phyloP scores from a whole-genome alignment of 2,888 invertebrate genomes.

The Acleris holmiana region DNA sequence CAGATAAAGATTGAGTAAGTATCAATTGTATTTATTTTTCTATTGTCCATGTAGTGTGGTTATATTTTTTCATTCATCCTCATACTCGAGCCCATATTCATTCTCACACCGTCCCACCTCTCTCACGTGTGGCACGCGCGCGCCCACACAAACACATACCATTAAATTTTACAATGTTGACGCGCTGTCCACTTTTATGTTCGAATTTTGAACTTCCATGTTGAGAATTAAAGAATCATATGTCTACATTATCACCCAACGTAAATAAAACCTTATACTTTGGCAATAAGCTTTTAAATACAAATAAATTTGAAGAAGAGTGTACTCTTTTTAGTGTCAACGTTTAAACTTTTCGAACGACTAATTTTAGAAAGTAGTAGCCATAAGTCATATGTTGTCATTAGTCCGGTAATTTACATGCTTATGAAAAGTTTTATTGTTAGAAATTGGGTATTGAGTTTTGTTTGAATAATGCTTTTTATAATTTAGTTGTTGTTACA shows the following conservation, averaged over 20 bases:
- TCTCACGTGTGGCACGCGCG: constrained; percentile 42
- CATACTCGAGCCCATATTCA: background rate
- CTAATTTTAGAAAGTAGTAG: constrained; percentile 28
- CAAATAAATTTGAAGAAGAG: too few relatives aligned
- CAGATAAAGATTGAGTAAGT: too few relatives aligned
- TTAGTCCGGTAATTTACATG: constrained; percentile 7
- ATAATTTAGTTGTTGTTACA: too few relatives aligned
- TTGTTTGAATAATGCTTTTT: too few relatives aligned
- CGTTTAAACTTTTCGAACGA: constrained; percentile 22
- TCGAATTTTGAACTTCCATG: constrained; percentile 30
- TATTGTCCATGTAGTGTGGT: too few relatives aligned
- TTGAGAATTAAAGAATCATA: background rate
- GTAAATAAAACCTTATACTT: too few relatives aligned
- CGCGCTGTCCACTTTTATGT: constrained; percentile 42
- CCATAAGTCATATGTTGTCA: constrained; percentile 10
- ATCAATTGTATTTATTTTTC: too few relatives aligned
- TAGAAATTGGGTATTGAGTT: background rate
- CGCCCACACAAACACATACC: constrained; percentile 43
- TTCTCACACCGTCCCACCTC: constrained; percentile 8
- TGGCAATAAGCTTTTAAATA: too few relatives aligned
- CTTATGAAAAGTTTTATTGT: constrained; percentile 3
- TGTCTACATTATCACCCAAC: too few relatives aligned
- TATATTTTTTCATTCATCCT: background rate
- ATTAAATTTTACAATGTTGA: constrained; percentile 41
- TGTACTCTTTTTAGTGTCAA: constrained; percentile 20